phyloP scores from a whole-genome alignment of 1,140 invertebrate species.

The Hydropsyche tenuis region DNA sequence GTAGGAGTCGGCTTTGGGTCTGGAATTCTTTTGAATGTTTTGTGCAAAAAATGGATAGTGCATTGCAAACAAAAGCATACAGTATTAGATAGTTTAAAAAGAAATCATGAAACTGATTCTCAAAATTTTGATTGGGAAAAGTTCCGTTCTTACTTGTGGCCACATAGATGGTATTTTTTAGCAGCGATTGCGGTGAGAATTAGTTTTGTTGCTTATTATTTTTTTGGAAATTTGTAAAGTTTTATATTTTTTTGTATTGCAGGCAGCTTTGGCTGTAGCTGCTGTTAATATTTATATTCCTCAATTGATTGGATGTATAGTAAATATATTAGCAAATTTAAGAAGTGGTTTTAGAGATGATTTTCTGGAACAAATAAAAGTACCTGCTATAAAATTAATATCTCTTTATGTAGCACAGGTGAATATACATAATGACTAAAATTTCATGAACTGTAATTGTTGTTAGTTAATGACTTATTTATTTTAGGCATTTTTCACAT shows the following conservation, averaged over 20 bases:
- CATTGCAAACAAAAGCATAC: constrained; percentile 41
- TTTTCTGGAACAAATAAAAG: constrained; percentile 46
- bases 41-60: constrained; percentile 38
- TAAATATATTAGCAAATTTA: constrained; percentile 44
- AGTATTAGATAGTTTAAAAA: constrained; percentile 2
- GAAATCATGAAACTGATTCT: constrained; percentile 33
- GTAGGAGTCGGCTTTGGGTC: constrained; percentile 39
- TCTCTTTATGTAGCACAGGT: constrained; percentile 47
- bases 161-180: constrained; percentile 43
- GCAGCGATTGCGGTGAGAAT: constrained; percentile 43
- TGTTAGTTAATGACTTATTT: not conserved
- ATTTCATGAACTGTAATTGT: not conserved
- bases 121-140: constrained; percentile 47
- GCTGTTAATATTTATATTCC: constrained; percentile 50
- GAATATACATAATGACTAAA: not conserved
- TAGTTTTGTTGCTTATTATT: not conserved
- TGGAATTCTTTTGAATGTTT: constrained; percentile 38
- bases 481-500: constrained; percentile 83
- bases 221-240: not conserved
- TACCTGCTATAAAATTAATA: constrained; percentile 46
- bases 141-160: constrained; percentile 45
- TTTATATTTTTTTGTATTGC: constrained; percentile 38
- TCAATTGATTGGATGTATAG: constrained; percentile 46
- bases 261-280: constrained; percentile 47
- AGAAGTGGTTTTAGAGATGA: constrained; percentile 33